phyloP scores from a whole-genome alignment of 2,888 invertebrate species.

The Hanleya hanleyi region DNA sequence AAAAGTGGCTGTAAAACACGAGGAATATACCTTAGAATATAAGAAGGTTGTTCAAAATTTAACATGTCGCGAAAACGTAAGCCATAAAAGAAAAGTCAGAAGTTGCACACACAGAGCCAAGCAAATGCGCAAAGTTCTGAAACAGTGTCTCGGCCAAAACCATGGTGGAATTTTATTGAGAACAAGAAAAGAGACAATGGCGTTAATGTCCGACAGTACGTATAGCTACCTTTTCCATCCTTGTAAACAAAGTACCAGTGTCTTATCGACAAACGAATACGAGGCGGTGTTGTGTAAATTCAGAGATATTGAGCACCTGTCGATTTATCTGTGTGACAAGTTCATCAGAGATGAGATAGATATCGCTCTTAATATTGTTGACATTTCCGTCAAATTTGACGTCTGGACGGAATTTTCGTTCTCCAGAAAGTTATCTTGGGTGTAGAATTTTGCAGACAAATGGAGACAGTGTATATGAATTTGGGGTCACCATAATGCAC shows the following conservation, averaged over 20 bases:
- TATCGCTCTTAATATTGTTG: too few species aligned
- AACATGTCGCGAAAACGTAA: too few species aligned
- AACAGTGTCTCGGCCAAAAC: not conserved
- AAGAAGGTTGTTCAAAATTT: too few species aligned
- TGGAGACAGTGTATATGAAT: too few species aligned
- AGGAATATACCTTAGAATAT: not conserved
- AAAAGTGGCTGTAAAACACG: not conserved
- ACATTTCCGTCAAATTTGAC: too few species aligned
- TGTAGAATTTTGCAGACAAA: too few species aligned
- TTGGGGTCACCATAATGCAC: too few species aligned
- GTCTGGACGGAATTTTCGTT: too few species aligned
- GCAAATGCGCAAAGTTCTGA: not conserved
- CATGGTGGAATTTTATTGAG: not conserved
- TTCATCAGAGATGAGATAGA: too few species aligned
- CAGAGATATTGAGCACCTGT: not conserved
- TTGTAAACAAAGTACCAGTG: not conserved
- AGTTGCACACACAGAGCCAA: too few species aligned
- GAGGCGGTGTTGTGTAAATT: not conserved
- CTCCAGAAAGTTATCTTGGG: too few species aligned
- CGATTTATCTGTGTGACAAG: not conserved
- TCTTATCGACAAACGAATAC: not conserved
- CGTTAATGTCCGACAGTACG: not conserved
- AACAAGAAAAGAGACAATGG: not conserved
- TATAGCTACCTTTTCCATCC: not conserved
- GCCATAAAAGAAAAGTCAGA: too few species aligned